phyloP scores from a whole-genome alignment of 1,140 invertebrate species.

The Zaprionus africanus region DNA sequence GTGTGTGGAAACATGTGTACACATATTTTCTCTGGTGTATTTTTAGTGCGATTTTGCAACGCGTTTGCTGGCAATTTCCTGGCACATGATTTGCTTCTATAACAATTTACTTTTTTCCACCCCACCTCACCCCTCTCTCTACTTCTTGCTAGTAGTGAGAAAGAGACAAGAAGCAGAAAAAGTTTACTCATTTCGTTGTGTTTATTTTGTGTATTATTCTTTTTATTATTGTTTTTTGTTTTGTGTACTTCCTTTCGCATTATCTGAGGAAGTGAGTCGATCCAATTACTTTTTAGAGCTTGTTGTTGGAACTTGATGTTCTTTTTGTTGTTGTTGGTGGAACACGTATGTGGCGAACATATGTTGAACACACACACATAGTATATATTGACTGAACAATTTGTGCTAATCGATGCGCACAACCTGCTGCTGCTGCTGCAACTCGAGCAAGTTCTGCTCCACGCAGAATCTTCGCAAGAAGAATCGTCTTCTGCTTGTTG shows the following conservation, averaged over 20 bases:
- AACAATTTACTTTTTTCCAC: slow-evolving; percentile 8
- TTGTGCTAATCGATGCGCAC: slow-evolving; percentile 4
- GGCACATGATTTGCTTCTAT: slow-evolving; percentile 13
- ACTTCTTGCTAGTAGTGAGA: background rate
- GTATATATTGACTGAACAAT: slow-evolving; percentile 5
- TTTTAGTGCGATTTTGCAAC: slow-evolving; percentile 25
- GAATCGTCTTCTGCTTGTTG: background rate
- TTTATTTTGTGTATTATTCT: slow-evolving; percentile 1
- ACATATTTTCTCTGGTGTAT: slow-evolving; percentile 7
- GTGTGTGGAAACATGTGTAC: slow-evolving; percentile 8
- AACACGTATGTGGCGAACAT: slow-evolving; percentile 6
- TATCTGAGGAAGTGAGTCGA: slow-evolving; percentile 42
- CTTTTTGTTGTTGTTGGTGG: slow-evolving; percentile 10
- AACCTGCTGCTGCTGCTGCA: background rate
- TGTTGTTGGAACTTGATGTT: too few species aligned
- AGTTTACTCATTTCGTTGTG: slow-evolving; percentile 1
- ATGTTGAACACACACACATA: background rate
- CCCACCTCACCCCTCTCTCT: background rate
- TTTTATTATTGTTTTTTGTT: slow-evolving; percentile 13
- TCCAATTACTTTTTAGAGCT: slow-evolving; percentile 28
- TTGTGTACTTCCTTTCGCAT: slow-evolving; percentile 24
- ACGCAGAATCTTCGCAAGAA: slow-evolving; percentile 9
- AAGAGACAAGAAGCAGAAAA: background rate
- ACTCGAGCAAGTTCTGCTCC: background rate
- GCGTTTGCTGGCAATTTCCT: slow-evolving; percentile 41